Base-by-base conservation (phyloP, 2,797 vertebrate species). In the Molossus alvarezi region DNA sequence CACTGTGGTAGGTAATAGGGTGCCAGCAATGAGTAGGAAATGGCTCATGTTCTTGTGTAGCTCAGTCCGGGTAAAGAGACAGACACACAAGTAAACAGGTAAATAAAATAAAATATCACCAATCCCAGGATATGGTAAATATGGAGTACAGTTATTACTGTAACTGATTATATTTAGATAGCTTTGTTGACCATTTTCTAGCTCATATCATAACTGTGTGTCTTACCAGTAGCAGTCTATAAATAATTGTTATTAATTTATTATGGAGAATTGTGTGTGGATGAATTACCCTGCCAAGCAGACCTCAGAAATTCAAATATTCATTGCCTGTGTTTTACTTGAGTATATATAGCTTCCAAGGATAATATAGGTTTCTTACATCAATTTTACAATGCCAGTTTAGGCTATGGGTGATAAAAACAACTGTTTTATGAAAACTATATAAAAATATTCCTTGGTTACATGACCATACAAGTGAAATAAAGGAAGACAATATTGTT, bases 101-200 rank as follows among this genome's bases (percentile, higher is more conserved):
- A 41, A 57, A 51, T 84, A 10, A 71, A 37, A 86, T 71, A 29
- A 92, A 95, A 91, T 72, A 23, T 29, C 72, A 18, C 3, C 53
- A 71, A 29, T 15, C 45, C 8, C n/a, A 53, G 62, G 1, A 9
- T 29, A 13, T 2, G n/a, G 53, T 84, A 83, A 94, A 73, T 48
- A 86, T 1, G 79, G 45, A 64, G 45, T 41, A 12, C 11, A 41
- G 23, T 85, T 72, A 23, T 71, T 73, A n/a, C 41, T 80, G 7
- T 90, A 79, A 45, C 58, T 29, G 17, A 1, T 58, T 94, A 8
- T 64, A 17, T 82, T 95, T 96, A 94, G 51, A 93, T 20, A 79
- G 57, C n/a, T 88, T 76, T 88, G 88, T 92, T 88, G 64, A 51
- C 55, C 33, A 11, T 62, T 64, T 94, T 89, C 65, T 96, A 88